A percentile compares a stretch with the other conserved stretches of the same genome.
These are phyloP conservation scores for Ectemnius cavifrons DNA, from an alignment of 2,888 invertebrate species.

Conservation along the genomic window DNA sequence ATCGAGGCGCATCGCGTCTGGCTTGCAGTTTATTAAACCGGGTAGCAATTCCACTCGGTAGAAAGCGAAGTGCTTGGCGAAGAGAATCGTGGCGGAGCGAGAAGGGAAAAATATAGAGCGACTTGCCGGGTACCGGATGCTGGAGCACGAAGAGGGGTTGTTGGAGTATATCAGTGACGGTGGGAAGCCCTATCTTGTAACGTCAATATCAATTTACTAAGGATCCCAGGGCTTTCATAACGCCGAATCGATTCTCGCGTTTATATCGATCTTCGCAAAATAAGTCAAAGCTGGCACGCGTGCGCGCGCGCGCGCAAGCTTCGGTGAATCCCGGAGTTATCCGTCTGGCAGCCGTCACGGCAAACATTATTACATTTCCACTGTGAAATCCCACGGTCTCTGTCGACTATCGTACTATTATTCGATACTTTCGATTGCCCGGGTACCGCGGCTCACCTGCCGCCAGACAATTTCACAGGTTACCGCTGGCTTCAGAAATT, in stretches of 20 bases:
- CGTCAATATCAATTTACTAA: slow-evolving; percentile 60
- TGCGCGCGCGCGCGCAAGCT: slow-evolving; percentile 42
- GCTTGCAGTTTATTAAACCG: no score
- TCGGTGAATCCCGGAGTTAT: slow-evolving; percentile 43
- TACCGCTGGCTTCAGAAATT: no score
- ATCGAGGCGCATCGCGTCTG: no score
- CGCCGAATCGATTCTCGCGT: slow-evolving; percentile 44
- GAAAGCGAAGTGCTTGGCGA: no score
- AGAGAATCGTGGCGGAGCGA: no score
- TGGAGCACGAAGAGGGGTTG: slow-evolving; percentile 18
- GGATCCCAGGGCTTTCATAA: slow-evolving; percentile 42
- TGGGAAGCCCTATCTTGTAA: slow-evolving; percentile 35
- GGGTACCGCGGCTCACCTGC: background rate
- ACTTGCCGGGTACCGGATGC: background rate
- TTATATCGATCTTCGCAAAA: slow-evolving; percentile 61
- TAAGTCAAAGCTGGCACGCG: slow-evolving; percentile 53
- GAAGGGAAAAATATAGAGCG: no score
- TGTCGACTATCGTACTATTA: slow-evolving; percentile 33
- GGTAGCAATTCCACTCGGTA: no score
- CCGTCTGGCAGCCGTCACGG: slow-evolving; percentile 27
- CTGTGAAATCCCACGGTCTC: slow-evolving; percentile 31
- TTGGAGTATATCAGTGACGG: slow-evolving; percentile 29
- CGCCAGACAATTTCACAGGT: no score
- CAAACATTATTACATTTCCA: slow-evolving; percentile 61
- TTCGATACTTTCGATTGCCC: slow-evolving; percentile 26